Evolutionary conservation across 2,797 vertebrate genomes (phyloP).

Genomic region (Platalea minor): DNA sequence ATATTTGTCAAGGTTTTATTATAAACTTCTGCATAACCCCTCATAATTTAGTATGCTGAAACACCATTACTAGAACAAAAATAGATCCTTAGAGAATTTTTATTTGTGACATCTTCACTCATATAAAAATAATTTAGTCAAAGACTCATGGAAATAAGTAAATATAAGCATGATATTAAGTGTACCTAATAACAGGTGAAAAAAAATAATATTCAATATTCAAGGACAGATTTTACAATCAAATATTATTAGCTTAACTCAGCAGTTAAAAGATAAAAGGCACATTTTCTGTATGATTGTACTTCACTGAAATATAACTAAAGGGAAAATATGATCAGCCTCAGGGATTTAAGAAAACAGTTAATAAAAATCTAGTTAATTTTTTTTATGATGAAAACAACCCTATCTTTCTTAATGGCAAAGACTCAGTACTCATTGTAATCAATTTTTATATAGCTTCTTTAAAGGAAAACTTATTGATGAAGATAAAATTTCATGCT

Average conservation of each 20-base stretch:
- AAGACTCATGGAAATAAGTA: background rate
- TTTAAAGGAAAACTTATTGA: conserved; percentile 27
- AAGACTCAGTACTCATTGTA: background rate
- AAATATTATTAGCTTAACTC: background rate
- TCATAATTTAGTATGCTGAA: background rate
- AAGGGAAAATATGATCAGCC: background rate
- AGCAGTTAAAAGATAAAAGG: background rate
- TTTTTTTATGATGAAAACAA: conserved; percentile 27
- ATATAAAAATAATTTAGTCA: background rate
- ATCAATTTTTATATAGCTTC: conserved; percentile 22
- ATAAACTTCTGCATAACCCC: background rate
- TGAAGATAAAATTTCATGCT: conserved; percentile 40
- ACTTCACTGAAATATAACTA: background rate
- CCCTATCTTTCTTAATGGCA: conserved; percentile 12
- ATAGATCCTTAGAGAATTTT: background rate
- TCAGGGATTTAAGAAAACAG: conserved; percentile 15
- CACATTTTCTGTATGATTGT: background rate
- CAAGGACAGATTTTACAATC: background rate
- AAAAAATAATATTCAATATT: background rate
- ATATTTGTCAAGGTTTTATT: background rate
- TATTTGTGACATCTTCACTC: background rate
- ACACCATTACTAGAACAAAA: background rate
- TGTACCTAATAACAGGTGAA: background rate
- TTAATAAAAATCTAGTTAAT: conserved; percentile 39
- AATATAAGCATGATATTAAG: background rate